Evolutionary conservation across 2,797 vertebrate species (phyloP).

Genomic region (Chiloscyllium punctatum): DNA sequence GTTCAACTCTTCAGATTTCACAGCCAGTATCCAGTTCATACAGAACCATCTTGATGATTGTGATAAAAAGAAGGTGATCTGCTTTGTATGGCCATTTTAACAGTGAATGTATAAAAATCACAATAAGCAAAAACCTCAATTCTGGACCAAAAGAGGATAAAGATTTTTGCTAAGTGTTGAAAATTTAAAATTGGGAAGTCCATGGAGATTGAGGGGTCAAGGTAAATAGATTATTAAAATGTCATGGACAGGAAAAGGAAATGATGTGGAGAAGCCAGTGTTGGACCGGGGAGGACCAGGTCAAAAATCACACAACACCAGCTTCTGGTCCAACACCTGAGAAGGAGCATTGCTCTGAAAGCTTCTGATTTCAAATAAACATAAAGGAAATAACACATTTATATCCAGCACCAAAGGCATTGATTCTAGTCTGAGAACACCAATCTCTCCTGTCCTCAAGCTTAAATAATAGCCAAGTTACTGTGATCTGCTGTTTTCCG

Average conservation of each 20-base stretch:
- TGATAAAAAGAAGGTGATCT: constrained; percentile 59
- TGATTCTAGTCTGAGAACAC: too few relatives aligned
- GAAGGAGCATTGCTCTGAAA: too few relatives aligned
- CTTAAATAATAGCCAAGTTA: too few relatives aligned
- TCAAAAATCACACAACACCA: too few relatives aligned
- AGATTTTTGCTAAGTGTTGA: background rate
- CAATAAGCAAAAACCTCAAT: background rate
- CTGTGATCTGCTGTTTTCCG: too few relatives aligned
- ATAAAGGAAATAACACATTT: too few relatives aligned
- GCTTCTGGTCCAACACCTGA: too few relatives aligned
- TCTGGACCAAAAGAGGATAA: background rate
- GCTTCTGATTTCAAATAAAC: too few relatives aligned
- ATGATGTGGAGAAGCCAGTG: too few relatives aligned
- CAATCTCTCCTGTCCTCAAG: too few relatives aligned
- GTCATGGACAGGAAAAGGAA: background rate
- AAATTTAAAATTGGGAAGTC: background rate
- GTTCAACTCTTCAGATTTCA: constrained; percentile 64
- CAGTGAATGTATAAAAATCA: background rate
- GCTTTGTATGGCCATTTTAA: background rate
- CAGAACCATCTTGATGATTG: constrained; percentile 65
- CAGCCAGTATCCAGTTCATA: constrained; percentile 63
- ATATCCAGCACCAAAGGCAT: too few relatives aligned
- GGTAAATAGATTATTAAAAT: background rate
- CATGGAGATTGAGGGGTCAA: background rate
- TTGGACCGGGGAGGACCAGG: too few relatives aligned